Conservation (phyloP, 2,888 invertebrate genomes). For the Hirtodrosophila cameraria region DNA sequence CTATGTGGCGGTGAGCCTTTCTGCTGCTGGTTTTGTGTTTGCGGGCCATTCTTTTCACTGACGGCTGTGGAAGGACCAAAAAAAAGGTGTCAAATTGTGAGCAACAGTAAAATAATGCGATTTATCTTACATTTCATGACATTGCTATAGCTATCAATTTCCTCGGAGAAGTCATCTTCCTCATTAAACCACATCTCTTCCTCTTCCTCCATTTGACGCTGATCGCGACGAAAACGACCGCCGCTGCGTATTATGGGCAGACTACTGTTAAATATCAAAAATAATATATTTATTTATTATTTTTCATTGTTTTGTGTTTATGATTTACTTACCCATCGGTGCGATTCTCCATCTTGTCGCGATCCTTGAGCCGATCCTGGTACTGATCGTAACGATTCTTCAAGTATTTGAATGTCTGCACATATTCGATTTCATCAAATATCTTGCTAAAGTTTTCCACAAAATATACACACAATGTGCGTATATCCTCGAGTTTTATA, state of each 20-base stretch:
- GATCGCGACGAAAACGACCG: conserved; percentile 93
- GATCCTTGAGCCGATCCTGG: conserved; percentile 94
- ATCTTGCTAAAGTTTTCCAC: conserved; percentile 98
- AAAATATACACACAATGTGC: conserved; percentile 95
- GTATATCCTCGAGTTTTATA: conserved; percentile 96
- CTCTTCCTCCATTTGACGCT: conserved; percentile 97
- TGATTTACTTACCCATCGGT: conserved; percentile 86
- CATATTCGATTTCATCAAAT: conserved; percentile 97
- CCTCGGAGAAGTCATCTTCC: conserved; percentile 96
- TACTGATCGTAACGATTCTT: conserved; percentile 95
- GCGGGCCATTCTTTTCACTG: conserved; percentile 83
- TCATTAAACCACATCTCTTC: conserved; percentile 99
- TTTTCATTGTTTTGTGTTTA: not conserved
- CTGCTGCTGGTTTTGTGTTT: conserved; percentile 74
- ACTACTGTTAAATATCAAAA: conserved; percentile 53
- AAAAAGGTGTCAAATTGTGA: no score
- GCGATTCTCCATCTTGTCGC: conserved; percentile 87
- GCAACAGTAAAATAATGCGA: no score
- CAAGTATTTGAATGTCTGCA: conserved; percentile 98
- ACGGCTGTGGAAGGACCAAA: conserved; percentile 58
- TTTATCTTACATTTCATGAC: conserved; percentile 84
- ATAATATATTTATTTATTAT: conserved; percentile 1
- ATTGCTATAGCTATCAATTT: conserved; percentile 84
- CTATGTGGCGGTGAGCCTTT: conserved; percentile 79
- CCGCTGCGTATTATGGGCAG: conserved; percentile 89